Evolutionary conservation across 2,888 invertebrate genomes (phyloP).

Genomic region (Hyposoter didymator): DNA sequence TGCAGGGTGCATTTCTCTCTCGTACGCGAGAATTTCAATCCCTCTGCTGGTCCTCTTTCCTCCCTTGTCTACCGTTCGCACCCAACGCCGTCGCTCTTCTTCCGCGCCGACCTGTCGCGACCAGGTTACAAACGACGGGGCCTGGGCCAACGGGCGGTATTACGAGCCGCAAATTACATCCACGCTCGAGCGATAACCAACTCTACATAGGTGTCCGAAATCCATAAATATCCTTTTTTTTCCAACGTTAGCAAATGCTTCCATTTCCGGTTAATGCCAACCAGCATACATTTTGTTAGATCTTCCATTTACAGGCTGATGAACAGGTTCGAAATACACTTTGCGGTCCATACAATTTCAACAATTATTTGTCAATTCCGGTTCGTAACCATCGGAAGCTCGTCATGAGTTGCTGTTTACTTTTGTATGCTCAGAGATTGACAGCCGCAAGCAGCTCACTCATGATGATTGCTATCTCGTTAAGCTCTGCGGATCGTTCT

Average conservation of each 20-base stretch:
- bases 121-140: constrained; percentile 79
- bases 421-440: not conserved
- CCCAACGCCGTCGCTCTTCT: constrained; percentile 46
- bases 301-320: not conserved
- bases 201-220: constrained; percentile 20
- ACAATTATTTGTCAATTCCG: not conserved
- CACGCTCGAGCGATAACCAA: constrained; percentile 66
- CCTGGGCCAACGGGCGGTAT: constrained; percentile 75
- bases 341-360: not conserved
- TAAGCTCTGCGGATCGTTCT: not conserved
- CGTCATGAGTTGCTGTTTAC: not conserved
- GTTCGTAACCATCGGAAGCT: not conserved
- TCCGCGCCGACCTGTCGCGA: constrained; percentile 75
- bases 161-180: constrained; percentile 81
- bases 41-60: constrained; percentile 54
- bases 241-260: not conserved
- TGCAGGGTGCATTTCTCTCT: constrained; percentile 47
- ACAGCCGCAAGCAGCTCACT: not conserved
- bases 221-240: constrained; percentile 19
- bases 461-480: not conserved
- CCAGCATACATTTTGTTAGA: not conserved
- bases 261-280: not conserved
- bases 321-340: not conserved
- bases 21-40: constrained; percentile 52
- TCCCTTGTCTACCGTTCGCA: constrained; percentile 2